Percentiles rank a stretch among this genome's conserved stretches.
Conservation (phyloP, 2,113 vertebrate genomes). For the Pyrgilauda ruficollis region DNA sequence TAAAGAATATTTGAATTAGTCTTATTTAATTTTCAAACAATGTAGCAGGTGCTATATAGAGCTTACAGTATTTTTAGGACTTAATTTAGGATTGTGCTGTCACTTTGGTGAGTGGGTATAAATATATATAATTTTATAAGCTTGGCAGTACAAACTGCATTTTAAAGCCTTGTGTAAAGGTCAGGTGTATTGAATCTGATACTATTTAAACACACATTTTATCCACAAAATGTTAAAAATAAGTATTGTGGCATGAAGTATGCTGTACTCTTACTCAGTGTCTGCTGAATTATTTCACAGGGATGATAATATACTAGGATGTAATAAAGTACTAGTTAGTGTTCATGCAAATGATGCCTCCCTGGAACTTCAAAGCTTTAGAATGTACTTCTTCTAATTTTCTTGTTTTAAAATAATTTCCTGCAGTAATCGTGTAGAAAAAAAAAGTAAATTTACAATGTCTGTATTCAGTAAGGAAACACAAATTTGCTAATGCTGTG, state of each 20-base stretch:
- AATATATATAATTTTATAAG: neutral
- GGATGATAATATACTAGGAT: neutral
- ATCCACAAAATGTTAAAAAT: neutral
- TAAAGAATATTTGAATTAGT: neutral
- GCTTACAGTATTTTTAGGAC: neutral
- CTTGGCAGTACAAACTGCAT: neutral
- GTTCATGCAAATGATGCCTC: neutral
- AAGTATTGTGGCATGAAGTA: neutral
- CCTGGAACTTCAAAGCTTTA: neutral
- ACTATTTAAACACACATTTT: neutral
- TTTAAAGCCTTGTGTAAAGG: neutral
- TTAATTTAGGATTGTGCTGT: slow-evolving; percentile 17
- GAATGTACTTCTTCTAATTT: neutral
- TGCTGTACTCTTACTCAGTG: neutral
- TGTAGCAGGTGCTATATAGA: neutral
- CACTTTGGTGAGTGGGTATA: neutral
- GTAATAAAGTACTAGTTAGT: neutral
- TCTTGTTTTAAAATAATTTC: neutral
- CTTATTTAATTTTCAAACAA: neutral
- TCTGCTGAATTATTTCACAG: neutral
- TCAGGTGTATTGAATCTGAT: neutral
- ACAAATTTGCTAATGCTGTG: neutral
- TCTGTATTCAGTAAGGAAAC: neutral
- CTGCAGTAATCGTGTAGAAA: neutral
- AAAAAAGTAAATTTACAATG: neutral